Evolutionary conservation across 2,113 vertebrate species (phyloP).

Genomic region (Heterotis niloticus): DNA sequence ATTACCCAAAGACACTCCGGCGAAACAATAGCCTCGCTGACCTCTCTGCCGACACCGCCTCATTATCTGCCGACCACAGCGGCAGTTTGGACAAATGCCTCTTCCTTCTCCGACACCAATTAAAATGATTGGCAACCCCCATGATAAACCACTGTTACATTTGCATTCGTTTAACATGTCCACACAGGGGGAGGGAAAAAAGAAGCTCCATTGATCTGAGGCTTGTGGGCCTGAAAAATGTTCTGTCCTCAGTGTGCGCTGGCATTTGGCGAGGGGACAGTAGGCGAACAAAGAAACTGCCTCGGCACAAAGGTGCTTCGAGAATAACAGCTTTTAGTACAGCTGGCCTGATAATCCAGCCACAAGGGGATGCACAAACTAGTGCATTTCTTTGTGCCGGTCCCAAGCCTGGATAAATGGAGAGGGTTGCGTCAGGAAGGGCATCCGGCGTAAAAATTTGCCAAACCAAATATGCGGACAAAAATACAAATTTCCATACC

Average conservation of each 20-base stretch:
- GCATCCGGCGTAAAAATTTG: too few relatives aligned
- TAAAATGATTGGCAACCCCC: slow-evolving; percentile 50
- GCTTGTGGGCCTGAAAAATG: neutral
- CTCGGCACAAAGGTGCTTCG: neutral
- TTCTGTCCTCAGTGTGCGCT: neutral
- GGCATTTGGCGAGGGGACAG: neutral
- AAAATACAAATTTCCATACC: too few relatives aligned
- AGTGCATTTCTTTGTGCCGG: too few relatives aligned
- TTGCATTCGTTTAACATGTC: slow-evolving; percentile 26
- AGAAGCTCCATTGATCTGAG: neutral
- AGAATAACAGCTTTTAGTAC: neutral
- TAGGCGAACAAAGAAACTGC: neutral
- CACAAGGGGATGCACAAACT: too few relatives aligned
- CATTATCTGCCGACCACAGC: slow-evolving; percentile 41
- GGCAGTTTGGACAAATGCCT: slow-evolving; percentile 23
- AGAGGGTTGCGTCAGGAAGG: too few relatives aligned
- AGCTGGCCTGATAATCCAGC: neutral
- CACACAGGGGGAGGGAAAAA: neutral
- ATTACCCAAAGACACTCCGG: slow-evolving; percentile 29
- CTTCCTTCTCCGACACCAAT: slow-evolving; percentile 39
- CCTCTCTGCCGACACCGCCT: slow-evolving; percentile 32
- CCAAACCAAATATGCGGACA: too few relatives aligned
- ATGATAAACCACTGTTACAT: slow-evolving; percentile 24
- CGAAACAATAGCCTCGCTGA: slow-evolving; percentile 38
- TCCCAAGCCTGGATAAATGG: too few relatives aligned